phyloP scores from a whole-genome alignment of 2,888 invertebrate species.

The Troides helena region DNA sequence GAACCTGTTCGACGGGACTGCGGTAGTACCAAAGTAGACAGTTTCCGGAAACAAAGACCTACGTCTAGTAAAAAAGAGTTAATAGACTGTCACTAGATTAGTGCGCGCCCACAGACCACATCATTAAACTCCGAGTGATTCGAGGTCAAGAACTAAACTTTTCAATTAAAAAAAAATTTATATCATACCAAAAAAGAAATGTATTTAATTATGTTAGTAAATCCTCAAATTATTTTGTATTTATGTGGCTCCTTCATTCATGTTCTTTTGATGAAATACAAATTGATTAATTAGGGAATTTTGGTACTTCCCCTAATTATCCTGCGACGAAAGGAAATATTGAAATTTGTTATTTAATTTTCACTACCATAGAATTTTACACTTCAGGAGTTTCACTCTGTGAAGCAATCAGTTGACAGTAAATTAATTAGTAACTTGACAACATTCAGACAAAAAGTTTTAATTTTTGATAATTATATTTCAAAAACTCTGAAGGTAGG shows the following conservation, averaged over 20 bases:
- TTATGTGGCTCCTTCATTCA: slow-evolving; percentile 32
- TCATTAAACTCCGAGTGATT: too few species aligned
- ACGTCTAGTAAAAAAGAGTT: too few species aligned
- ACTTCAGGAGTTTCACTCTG: slow-evolving; percentile 20
- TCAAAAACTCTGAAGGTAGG: not conserved
- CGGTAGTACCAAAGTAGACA: too few species aligned
- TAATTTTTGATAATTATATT: slow-evolving; percentile 16
- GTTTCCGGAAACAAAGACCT: too few species aligned
- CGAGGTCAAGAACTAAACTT: too few species aligned
- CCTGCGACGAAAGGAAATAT: slow-evolving; percentile 8
- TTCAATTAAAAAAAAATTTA: too few species aligned
- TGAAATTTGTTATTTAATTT: slow-evolving; percentile 17
- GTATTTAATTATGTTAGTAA: not conserved
- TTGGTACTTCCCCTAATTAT: slow-evolving; percentile 25
- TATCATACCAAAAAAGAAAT: not conserved
- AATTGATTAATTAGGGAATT: slow-evolving; percentile 29
- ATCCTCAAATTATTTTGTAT: not conserved
- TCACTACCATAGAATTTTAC: slow-evolving; percentile 23
- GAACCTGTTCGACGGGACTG: too few species aligned
- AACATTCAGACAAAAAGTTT: slow-evolving; percentile 8
- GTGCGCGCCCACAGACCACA: too few species aligned
- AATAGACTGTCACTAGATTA: too few species aligned
- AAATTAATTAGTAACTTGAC: slow-evolving; percentile 30
- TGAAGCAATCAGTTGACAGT: slow-evolving; percentile 26
- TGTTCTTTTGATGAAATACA: not conserved